Evolutionary conservation across 2,888 invertebrate genomes (phyloP).

Genomic region (Agrilus cyanescens): DNA sequence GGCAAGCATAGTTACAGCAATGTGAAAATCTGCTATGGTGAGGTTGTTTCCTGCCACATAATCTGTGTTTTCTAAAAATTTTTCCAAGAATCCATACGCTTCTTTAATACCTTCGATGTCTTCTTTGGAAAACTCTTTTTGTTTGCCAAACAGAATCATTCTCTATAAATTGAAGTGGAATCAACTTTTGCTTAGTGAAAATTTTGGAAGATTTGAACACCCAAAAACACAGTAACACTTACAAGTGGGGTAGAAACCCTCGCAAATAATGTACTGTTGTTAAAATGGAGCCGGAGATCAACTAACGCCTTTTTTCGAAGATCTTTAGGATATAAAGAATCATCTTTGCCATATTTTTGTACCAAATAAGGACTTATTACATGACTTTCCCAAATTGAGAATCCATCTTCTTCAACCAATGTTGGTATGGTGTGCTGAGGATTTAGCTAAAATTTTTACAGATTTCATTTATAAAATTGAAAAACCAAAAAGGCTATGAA

Average conservation of each 20-base stretch:
- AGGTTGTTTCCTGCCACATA: constrained; percentile 41
- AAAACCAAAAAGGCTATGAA: too few species aligned
- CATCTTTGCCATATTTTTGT: constrained; percentile 1
- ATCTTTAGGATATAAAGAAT: background rate
- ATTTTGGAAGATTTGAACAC: too few species aligned
- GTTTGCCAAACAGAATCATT: too few species aligned
- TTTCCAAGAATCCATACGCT: constrained; percentile 37
- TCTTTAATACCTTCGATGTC: constrained; percentile 21
- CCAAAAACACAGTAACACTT: too few species aligned
- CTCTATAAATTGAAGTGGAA: background rate
- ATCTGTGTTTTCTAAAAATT: constrained; percentile 35
- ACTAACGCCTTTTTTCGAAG: background rate
- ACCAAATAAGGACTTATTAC: background rate
- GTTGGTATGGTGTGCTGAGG: constrained; percentile 46
- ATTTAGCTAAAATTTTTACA: constrained; percentile 44
- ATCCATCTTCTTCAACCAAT: constrained; percentile 20
- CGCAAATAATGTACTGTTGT: too few species aligned
- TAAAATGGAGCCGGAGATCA: too few species aligned
- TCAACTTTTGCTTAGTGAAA: too few species aligned
- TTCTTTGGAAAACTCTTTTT: constrained; percentile 6
- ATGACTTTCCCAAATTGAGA: too few species aligned
- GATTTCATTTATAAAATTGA: too few species aligned
- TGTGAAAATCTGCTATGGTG: constrained; percentile 43
- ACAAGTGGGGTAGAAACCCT: too few species aligned
- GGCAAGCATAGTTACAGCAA: constrained; percentile 30